These are phyloP conservation scores for Hirudo medicinalis DNA, from an alignment of 1,140 invertebrate genomes.

Conservation along the genomic window DNA sequence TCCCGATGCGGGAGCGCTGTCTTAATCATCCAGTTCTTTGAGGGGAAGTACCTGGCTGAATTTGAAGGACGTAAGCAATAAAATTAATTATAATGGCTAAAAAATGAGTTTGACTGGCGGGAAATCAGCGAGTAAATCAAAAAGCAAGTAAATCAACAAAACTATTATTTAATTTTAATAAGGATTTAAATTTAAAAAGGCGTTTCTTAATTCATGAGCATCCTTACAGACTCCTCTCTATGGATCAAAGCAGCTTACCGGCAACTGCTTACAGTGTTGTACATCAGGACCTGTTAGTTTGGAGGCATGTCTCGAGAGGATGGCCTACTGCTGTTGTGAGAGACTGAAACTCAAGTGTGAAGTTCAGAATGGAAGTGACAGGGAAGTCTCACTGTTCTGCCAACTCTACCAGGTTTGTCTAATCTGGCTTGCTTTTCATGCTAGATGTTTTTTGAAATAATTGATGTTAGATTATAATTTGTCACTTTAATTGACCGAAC, in stretches of 20 bases:
- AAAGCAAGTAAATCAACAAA: too few species aligned
- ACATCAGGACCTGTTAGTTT: constrained; percentile 56
- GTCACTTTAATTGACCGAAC: neutral
- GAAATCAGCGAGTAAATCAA: too few species aligned
- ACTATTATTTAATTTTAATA: too few species aligned
- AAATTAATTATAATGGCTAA: too few species aligned
- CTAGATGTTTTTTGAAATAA: too few species aligned
- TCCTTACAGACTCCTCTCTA: constrained; percentile 55
- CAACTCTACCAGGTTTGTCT: constrained; percentile 52
- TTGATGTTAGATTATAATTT: constrained; percentile 17
- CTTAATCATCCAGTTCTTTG: too few species aligned
- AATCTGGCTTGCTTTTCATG: neutral
- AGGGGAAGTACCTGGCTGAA: too few species aligned
- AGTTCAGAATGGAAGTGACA: constrained; percentile 63
- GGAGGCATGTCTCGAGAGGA: constrained; percentile 56
- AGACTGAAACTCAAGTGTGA: constrained; percentile 59
- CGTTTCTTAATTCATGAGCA: too few species aligned
- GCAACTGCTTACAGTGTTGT: constrained; percentile 63
- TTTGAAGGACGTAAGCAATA: too few species aligned
- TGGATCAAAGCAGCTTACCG: constrained; percentile 51
- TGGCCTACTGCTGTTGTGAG: constrained; percentile 67
- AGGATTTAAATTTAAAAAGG: too few species aligned
- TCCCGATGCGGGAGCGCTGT: too few species aligned
- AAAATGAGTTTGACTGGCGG: too few species aligned
- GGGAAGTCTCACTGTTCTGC: constrained; percentile 55